A percentile compares a stretch with the other conserved stretches of the same genome.
Conservation (phyloP, 2,113 vertebrate species). For the Lichenostomus cassidix region DNA sequence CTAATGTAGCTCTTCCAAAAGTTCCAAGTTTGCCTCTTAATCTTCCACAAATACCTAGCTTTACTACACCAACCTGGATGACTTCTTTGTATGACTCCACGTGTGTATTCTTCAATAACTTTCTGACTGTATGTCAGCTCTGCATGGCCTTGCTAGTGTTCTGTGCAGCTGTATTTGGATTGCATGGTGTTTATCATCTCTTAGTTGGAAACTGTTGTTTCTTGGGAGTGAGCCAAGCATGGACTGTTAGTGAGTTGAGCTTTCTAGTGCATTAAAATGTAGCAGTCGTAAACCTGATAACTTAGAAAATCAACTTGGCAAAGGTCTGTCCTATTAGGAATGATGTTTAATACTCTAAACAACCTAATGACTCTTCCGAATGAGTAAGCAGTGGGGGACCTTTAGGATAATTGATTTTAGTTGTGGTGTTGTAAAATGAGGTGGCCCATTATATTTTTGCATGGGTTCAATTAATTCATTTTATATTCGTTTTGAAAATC, state of each 20-base stretch:
- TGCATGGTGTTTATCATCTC: slow-evolving; percentile 74
- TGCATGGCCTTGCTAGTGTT: slow-evolving; percentile 80
- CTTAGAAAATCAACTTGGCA: slow-evolving; percentile 21
- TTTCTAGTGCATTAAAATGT: slow-evolving; percentile 25
- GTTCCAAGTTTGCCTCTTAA: slow-evolving; percentile 94
- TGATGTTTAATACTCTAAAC: slow-evolving; percentile 2
- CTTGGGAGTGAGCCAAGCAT: slow-evolving; percentile 70
- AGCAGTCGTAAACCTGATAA: slow-evolving; percentile 3
- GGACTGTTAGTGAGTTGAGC: slow-evolving; percentile 53
- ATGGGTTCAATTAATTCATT: not conserved
- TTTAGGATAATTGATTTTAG: not conserved
- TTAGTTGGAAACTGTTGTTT: slow-evolving; percentile 56
- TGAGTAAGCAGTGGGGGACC: not conserved
- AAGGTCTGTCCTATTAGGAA: not conserved
- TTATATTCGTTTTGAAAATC: not conserved
- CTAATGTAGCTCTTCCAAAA: slow-evolving; percentile 95
- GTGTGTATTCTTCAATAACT: slow-evolving; percentile 87
- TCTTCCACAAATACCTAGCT: slow-evolving; percentile 94
- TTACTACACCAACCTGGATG: slow-evolving; percentile 95
- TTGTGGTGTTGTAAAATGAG: not conserved
- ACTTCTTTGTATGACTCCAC: slow-evolving; percentile 92
- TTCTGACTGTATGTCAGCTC: slow-evolving; percentile 75
- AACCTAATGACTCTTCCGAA: not conserved
- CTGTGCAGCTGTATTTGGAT: slow-evolving; percentile 72
- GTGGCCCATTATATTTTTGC: slow-evolving; percentile 7